phyloP scores from a whole-genome alignment of 1,140 invertebrate genomes.

The Neodiprion lecontei region DNA sequence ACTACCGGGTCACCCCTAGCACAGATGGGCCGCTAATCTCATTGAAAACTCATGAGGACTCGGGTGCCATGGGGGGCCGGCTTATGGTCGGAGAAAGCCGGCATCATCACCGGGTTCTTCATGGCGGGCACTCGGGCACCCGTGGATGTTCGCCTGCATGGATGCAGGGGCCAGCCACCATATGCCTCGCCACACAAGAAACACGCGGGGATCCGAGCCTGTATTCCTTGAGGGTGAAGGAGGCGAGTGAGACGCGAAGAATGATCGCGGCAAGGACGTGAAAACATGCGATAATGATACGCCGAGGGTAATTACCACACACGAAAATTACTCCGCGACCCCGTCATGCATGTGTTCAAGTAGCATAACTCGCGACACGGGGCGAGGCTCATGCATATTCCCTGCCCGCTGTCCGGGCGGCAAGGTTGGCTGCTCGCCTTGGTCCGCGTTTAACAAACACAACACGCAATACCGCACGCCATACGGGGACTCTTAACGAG shows the following conservation, averaged over 20 bases:
- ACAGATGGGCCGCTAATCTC: slow-evolving; percentile 63
- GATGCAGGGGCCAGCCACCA: slow-evolving; percentile 25
- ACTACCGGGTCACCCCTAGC: slow-evolving; percentile 54
- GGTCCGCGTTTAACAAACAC: slow-evolving; percentile 32
- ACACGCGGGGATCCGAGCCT: slow-evolving; percentile 8
- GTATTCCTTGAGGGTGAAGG: neutral
- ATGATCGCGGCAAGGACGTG: slow-evolving; percentile 23
- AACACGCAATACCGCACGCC: slow-evolving; percentile 39
- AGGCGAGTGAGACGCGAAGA: slow-evolving; percentile 18
- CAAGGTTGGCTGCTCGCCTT: neutral
- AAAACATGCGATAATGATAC: too few species aligned
- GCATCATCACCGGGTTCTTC: slow-evolving; percentile 35
- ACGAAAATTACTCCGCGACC: too few species aligned
- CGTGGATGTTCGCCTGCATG: slow-evolving; percentile 31
- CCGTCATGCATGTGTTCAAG: slow-evolving; percentile 38
- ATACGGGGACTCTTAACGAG: slow-evolving; percentile 62
- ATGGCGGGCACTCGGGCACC: slow-evolving; percentile 42
- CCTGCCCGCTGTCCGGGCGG: slow-evolving; percentile 14
- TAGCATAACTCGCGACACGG: slow-evolving; percentile 44
- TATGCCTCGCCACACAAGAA: slow-evolving; percentile 26
- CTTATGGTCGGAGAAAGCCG: slow-evolving; percentile 26
- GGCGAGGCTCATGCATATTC: slow-evolving; percentile 57
- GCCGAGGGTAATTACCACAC: too few species aligned
- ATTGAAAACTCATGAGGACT: slow-evolving; percentile 64
- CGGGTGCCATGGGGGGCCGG: slow-evolving; percentile 33